Evolutionary conservation across 2,888 invertebrate genomes (phyloP), one percentile per base, ranked within the genome.

Genomic region (Panopea generosa): DNA sequence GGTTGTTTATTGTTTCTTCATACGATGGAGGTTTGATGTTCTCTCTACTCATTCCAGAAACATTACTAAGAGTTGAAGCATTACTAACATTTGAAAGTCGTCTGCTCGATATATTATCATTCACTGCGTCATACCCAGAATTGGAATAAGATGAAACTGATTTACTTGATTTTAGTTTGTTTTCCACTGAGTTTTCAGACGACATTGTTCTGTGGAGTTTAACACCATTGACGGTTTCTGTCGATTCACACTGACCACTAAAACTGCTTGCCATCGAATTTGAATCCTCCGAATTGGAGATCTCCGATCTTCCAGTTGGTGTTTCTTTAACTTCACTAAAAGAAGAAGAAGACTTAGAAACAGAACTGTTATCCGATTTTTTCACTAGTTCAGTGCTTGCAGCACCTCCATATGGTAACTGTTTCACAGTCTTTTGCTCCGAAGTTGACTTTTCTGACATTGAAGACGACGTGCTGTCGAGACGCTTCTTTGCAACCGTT

Each of bases 221-320:
- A 18, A 59, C 57, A n/a, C 72, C 79, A 27, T 75, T 66, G 11
- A 40, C 24, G n/a, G 49, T 52, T 16, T 79, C 75, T 20, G 60
- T 66, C 2, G 79, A 75, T 43, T 77, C 71, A 22, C 79, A 75
- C 40, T 59, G 50, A 7, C 79, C 79, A 29, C 68, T 56, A 47
- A 79, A 79, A 26, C 65, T 75, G 45, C 79, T 75, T 0, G 79
- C 61, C 24, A 75, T 59, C 16, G 71, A 65, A 26, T 75, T 75
- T 6, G 50, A 56, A 24, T 78, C 70, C 45, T 78, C 78, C 26
- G 56, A 45, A 4, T 78, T 61, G 29, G 67, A 61, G 3, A 47
- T 47, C 52, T 74, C 55, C 14, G 52, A 63, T 14, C 56, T 59
- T 3, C 59, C 57, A 24, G 4, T 9, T 16, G 63, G 59, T 3